phyloP scores from a whole-genome alignment of 1,140 invertebrate species.

The Triops cancriformis region DNA sequence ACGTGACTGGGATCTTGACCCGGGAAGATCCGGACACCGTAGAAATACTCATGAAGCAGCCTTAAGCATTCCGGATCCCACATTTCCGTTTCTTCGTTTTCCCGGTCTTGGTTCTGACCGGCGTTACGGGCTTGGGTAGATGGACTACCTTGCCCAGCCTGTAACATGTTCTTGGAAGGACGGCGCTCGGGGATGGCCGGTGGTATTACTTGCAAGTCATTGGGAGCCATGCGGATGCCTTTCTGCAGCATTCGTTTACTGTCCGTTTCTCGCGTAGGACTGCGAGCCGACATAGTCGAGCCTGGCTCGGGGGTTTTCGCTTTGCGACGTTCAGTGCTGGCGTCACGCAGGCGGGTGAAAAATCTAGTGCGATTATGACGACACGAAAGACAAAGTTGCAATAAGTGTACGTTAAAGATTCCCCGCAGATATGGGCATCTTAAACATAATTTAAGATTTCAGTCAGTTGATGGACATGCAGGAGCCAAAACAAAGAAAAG shows the following conservation, averaged over 20 bases:
- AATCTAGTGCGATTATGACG: constrained; percentile 48
- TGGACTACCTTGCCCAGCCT: constrained; percentile 38
- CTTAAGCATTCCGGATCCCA: constrained; percentile 80
- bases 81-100: constrained; percentile 57
- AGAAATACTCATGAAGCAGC: constrained; percentile 96
- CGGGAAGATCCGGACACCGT: constrained; percentile 76
- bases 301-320: constrained; percentile 59
- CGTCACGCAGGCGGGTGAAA: constrained; percentile 64
- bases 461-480: no score
- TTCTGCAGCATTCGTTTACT: constrained; percentile 38
- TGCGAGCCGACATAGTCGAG: constrained; percentile 30
- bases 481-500: no score
- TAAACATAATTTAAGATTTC: no score
- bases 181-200: constrained; percentile 56
- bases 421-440: no score
- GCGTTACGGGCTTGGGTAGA: constrained; percentile 41
- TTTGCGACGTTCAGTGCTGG: constrained; percentile 53
- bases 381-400: neutral
- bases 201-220: constrained; percentile 54
- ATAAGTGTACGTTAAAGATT: no score
- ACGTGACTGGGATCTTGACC: constrained; percentile 86
- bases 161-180: constrained; percentile 32
- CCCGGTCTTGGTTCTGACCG: constrained; percentile 51
- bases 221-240: constrained; percentile 36
- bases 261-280: constrained; percentile 32